These are phyloP conservation scores for Pseudopodoces humilis DNA, from an alignment of 2,113 vertebrate genomes.

Conservation along the genomic window DNA sequence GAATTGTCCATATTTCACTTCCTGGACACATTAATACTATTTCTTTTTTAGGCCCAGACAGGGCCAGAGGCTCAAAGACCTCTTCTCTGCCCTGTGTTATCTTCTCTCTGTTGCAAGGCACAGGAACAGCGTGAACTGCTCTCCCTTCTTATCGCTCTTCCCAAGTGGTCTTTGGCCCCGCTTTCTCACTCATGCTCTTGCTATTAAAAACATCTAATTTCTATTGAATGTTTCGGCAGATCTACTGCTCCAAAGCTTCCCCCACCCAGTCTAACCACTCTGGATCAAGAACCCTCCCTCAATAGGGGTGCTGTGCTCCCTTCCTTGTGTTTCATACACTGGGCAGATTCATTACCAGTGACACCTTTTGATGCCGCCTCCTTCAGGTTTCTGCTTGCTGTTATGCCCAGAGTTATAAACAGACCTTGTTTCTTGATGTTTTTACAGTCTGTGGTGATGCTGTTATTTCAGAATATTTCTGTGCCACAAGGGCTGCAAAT, in stretches of 20 bases:
- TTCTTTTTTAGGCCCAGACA: background rate
- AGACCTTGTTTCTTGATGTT: background rate
- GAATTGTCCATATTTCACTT: background rate
- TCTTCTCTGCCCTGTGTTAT: background rate
- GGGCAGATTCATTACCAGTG: background rate
- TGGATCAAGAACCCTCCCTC: background rate
- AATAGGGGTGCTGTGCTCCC: background rate
- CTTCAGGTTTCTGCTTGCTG: background rate
- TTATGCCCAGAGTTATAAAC: background rate
- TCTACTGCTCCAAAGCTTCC: background rate
- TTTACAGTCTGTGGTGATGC: background rate
- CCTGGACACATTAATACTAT: background rate
- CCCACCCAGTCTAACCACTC: background rate
- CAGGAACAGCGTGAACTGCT: background rate
- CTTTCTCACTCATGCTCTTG: background rate
- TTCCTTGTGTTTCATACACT: background rate
- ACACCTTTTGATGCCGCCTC: background rate
- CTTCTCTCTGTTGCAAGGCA: background rate
- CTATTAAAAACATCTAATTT: background rate
- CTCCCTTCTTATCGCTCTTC: background rate
- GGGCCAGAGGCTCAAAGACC: background rate
- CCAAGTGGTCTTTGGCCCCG: background rate
- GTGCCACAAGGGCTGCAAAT: background rate
- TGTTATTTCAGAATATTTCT: background rate
- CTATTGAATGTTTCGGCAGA: background rate